Evolutionary conservation across 2,113 vertebrate genomes (phyloP), one percentile per base, ranked within the genome.

Genomic region (Antennarius striatus): DNA sequence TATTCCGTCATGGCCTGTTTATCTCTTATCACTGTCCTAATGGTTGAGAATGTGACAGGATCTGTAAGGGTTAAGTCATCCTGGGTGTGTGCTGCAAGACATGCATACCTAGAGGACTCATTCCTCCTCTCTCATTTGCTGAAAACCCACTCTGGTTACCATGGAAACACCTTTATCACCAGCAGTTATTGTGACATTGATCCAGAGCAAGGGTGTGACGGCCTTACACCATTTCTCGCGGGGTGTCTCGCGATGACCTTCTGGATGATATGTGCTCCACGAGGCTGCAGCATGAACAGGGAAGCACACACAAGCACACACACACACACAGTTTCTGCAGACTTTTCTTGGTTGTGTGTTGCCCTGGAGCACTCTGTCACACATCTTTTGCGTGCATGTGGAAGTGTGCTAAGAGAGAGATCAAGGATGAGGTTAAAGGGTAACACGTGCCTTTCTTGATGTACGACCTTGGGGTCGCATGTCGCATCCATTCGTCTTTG

Each of bases 161-260:
- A 79, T 85, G 71, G 86, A 71, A 85, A 88, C 84, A 65, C 50
- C 67, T 72, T 76, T 79, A 84, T 87, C 75, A 72, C 65, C 16
- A 10, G 71, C 82, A 85, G 78, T 88, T 78, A 82, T 79, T 61
- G 79, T 86, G 86, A 88, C 84, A 79, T 81, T 91, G 90, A 90
- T 88, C 88, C 69, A 45, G 68, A 83, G 77, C 70, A 63, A 60
- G 73, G 82, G 66, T 74, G 73, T 29, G 75, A 79, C 81, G 80
- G 82, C 87, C 83, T 84, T 83, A 51, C 71, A 51, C 80, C 48
- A 69, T 82, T 86, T 77, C 66, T 76, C 70, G 65, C 60, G 62
- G 48, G 51, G 30, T 68, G 79, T 63, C 69, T 73, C 83, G 70
- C 51, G 17, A 62, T 50, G 73, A 66, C 73, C 62, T 66, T 49